These are phyloP conservation scores for Gymnopithys bicolor DNA, from an alignment of 2,797 vertebrate species.

Conservation along the genomic window DNA sequence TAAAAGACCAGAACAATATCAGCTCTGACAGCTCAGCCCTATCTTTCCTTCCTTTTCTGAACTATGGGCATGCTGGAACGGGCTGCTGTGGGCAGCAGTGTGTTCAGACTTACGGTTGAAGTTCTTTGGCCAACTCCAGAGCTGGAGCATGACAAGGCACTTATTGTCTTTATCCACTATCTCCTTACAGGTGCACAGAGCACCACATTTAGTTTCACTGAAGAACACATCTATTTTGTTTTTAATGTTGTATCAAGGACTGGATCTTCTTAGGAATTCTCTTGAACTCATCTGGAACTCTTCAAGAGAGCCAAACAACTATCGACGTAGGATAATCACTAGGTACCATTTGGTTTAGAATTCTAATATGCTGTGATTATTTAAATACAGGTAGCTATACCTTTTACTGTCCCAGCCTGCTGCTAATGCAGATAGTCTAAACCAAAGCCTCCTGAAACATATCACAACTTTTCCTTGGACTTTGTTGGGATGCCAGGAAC, in stretches of 20 bases:
- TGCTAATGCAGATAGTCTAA: neutral
- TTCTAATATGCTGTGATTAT: neutral
- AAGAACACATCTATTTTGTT: neutral
- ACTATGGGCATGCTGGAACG: neutral
- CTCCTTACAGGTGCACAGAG: neutral
- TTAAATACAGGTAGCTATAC: neutral
- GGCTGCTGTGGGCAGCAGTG: neutral
- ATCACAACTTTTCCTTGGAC: neutral
- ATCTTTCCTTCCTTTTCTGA: neutral
- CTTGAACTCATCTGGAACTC: neutral
- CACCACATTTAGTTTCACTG: neutral
- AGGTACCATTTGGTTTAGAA: neutral
- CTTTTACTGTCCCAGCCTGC: neutral
- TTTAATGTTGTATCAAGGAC: neutral
- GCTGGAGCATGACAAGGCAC: neutral
- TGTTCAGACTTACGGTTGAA: neutral
- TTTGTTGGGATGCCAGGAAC: neutral
- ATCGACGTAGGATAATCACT: neutral
- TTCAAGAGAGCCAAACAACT: neutral
- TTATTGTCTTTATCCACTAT: neutral
- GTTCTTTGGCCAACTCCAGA: neutral
- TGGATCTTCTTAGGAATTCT: neutral
- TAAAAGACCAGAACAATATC: neutral
- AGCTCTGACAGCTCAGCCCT: neutral
- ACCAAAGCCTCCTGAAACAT: neutral